Evolutionary conservation across 1,140 invertebrate genomes (phyloP).

Genomic region (Penaeus indicus): DNA sequence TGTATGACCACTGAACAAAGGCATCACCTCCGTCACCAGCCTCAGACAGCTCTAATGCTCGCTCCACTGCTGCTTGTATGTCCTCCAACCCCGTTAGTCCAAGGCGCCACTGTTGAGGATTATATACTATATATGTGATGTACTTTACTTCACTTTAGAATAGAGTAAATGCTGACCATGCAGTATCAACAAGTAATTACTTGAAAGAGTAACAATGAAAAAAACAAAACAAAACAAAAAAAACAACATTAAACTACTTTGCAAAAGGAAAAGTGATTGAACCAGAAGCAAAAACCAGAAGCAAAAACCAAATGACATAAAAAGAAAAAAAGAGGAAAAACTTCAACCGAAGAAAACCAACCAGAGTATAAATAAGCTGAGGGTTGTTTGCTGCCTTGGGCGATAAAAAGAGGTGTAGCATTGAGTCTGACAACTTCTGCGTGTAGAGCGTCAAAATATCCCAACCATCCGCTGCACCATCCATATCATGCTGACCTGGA

Average conservation of each 20-base stretch:
- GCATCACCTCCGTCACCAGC: conserved; percentile 40
- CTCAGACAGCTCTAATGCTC: conserved; percentile 50
- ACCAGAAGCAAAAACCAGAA: too few species aligned
- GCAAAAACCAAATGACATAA: too few species aligned
- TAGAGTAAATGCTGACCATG: too few species aligned
- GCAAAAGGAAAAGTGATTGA: too few species aligned
- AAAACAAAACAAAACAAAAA: too few species aligned
- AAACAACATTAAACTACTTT: too few species aligned
- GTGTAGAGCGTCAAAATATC: conserved; percentile 43
- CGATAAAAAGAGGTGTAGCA: conserved; percentile 37
- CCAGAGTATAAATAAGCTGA: conserved; percentile 44
- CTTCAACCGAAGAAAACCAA: background rate
- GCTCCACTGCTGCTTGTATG: conserved; percentile 46
- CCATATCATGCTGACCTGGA: conserved; percentile 21
- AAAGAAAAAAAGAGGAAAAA: too few species aligned
- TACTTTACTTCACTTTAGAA: too few species aligned
- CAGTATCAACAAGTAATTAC: too few species aligned
- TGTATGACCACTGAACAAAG: conserved; percentile 51
- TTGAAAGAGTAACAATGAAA: too few species aligned
- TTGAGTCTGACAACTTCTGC: conserved; percentile 34
- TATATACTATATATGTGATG: too few species aligned
- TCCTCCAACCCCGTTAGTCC: conserved; percentile 49
- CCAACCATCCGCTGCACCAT: conserved; percentile 44
- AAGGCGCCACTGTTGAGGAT: conserved; percentile 48
- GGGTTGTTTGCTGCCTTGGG: background rate